These are phyloP conservation scores for Dipodomys ordii DNA, from an alignment of 2,113 vertebrate species.

Conservation along the genomic window DNA sequence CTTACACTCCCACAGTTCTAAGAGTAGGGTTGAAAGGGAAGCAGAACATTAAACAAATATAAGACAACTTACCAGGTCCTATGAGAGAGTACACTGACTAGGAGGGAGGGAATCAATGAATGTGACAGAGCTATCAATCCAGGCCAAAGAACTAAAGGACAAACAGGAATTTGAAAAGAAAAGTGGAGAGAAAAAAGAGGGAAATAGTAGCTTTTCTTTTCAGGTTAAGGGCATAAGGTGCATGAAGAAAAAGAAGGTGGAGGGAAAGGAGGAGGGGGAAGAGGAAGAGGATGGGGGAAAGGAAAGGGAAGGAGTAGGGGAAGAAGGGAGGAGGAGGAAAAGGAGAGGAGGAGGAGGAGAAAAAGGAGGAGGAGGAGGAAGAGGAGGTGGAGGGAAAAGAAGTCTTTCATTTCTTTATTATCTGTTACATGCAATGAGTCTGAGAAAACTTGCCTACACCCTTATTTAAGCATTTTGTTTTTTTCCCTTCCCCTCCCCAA, in stretches of 20 bases:
- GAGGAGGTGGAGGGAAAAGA: not conserved
- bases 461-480: no score
- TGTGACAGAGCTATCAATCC: not conserved
- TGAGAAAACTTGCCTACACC: not conserved
- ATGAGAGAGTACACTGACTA: not conserved
- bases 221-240: not conserved
- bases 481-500: no score
- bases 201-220: not conserved
- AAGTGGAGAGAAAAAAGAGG: not conserved
- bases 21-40: not conserved
- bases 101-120: accelerated
- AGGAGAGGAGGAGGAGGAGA: no score
- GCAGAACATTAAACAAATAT: not conserved
- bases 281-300: no score
- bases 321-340: no score
- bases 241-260: no score
- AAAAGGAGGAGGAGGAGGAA: no score
- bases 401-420: not conserved
- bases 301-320: no score
- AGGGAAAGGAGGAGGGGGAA: no score
- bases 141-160: not conserved
- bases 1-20: not conserved
- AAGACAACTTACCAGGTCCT: not conserved
- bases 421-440: not conserved
- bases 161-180: not conserved